phyloP scores from a whole-genome alignment of 2,888 invertebrate genomes.

The Eulithis prunata region DNA sequence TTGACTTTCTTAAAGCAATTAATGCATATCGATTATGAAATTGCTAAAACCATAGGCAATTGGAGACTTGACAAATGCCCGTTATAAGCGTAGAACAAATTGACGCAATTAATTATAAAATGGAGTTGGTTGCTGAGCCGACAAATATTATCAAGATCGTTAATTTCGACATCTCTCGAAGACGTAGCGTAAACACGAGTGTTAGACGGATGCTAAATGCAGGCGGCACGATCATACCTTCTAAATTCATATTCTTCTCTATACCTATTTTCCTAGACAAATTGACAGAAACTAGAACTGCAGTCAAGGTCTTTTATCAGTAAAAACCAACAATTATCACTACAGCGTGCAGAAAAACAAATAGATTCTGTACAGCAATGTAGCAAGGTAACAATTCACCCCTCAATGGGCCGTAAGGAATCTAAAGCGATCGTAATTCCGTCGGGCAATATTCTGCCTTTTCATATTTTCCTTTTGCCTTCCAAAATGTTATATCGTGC shows the following conservation, averaged over 20 bases:
- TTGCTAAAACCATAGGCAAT: slow-evolving; percentile 77
- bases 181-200: slow-evolving; percentile 47
- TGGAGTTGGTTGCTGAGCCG: slow-evolving; percentile 75
- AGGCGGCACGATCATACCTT: slow-evolving; percentile 44
- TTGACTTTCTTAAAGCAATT: slow-evolving; percentile 61
- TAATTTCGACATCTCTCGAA: slow-evolving; percentile 77
- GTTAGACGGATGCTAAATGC: slow-evolving; percentile 65
- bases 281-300: neutral
- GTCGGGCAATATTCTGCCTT: slow-evolving; percentile 81
- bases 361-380: slow-evolving; percentile 79
- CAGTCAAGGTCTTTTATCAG: slow-evolving; percentile 42
- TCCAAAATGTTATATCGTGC: slow-evolving; percentile 74
- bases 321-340: slow-evolving; percentile 58
- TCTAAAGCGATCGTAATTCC: slow-evolving; percentile 83
- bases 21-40: slow-evolving; percentile 79
- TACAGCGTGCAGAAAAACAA: slow-evolving; percentile 69
- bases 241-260: no score
- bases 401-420: slow-evolving; percentile 78
- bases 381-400: slow-evolving; percentile 81
- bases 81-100: slow-evolving; percentile 82
- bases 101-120: slow-evolving; percentile 79
- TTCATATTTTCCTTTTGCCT: slow-evolving; percentile 81
- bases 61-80: slow-evolving; percentile 79
- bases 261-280: no score
- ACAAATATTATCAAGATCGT: slow-evolving; percentile 84